Conservation (phyloP, 53 echinoderm and acorn worm genomes). For the Echinometra lucunter region DNA sequence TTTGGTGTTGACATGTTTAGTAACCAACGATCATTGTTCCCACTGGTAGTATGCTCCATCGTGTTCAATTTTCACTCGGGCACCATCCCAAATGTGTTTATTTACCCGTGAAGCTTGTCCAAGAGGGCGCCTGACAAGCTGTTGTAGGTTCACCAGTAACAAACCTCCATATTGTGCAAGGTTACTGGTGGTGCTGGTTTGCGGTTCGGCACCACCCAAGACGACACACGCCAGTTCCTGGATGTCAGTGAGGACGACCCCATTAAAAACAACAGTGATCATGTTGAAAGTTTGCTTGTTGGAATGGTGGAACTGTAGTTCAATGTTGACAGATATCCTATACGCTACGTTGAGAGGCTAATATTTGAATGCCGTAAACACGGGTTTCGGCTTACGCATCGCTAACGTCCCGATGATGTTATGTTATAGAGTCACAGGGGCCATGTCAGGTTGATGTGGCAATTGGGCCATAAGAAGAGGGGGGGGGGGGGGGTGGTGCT, state of each 20-base stretch:
- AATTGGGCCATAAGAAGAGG: background rate
- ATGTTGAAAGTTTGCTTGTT: slow-evolving; percentile 58
- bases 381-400: slow-evolving; percentile 56
- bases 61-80: background rate
- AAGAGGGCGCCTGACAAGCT: background rate
- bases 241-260: slow-evolving; percentile 53
- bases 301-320: slow-evolving; percentile 53
- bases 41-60: background rate
- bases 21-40: background rate
- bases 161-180: background rate
- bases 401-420: slow-evolving; percentile 49
- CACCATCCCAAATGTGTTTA: background rate
- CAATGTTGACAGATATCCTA: slow-evolving; percentile 66
- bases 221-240: slow-evolving; percentile 3
- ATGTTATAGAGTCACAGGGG: slow-evolving; percentile 29
- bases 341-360: slow-evolving; percentile 66
- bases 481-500: background rate
- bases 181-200: background rate
- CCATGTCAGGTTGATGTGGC: slow-evolving; percentile 26
- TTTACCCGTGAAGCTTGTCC: background rate
- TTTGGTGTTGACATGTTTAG: background rate
- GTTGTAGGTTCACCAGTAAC: background rate
- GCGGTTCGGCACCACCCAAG: slow-evolving; percentile 26
- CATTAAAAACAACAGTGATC: slow-evolving; percentile 48
- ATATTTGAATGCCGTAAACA: slow-evolving; percentile 71